Conservation (phyloP, 2,888 invertebrate genomes). For the Panopea generosa region DNA sequence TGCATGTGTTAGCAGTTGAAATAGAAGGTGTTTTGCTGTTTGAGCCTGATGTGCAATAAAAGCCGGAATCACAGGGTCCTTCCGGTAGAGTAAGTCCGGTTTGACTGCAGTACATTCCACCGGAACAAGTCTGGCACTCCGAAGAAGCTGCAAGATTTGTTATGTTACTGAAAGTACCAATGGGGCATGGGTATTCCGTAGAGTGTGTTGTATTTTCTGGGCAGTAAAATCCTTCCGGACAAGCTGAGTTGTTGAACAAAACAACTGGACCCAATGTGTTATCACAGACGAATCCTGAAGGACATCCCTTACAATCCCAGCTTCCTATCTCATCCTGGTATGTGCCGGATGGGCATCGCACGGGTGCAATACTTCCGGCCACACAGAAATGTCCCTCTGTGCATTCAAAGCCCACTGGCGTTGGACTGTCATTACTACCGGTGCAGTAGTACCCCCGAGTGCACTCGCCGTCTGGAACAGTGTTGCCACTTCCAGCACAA, state of each 20-base stretch:
- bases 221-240: conserved; percentile 81
- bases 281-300: conserved; percentile 82
- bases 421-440: conserved; percentile 74
- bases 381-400: conserved; percentile 81
- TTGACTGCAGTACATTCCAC: conserved; percentile 77
- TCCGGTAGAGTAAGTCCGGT: conserved; percentile 71
- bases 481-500: conserved; percentile 77
- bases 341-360: conserved; percentile 75
- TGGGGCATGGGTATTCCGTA: conserved; percentile 79
- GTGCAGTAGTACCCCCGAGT: conserved; percentile 82
- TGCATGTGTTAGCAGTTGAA: conserved; percentile 77
- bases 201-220: conserved; percentile 76
- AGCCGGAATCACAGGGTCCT: conserved; percentile 76
- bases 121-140: conserved; percentile 80
- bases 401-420: conserved; percentile 78
- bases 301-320: conserved; percentile 79
- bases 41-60: conserved; percentile 76
- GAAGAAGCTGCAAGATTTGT: conserved; percentile 70
- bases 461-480: conserved; percentile 76
- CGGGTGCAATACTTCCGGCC: conserved; percentile 71
- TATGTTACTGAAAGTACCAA: conserved; percentile 79
- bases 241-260: conserved; percentile 76
- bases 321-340: conserved; percentile 80
- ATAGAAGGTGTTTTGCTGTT: conserved; percentile 78
- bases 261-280: conserved; percentile 79